Conservation (phyloP, 2,888 invertebrate species). For the Cepaea hortensis region DNA sequence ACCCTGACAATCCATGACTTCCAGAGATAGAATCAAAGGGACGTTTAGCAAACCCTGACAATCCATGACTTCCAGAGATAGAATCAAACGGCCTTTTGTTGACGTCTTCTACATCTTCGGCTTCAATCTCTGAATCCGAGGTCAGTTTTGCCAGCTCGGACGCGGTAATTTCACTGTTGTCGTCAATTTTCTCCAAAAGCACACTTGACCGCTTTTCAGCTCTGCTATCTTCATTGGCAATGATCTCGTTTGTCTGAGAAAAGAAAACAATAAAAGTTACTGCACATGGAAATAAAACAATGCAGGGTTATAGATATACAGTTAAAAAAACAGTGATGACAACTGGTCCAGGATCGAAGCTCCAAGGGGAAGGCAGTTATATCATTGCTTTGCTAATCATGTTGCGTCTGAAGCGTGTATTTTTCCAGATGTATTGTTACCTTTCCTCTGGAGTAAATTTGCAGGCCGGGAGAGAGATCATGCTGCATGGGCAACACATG, state of each 20-base stretch:
- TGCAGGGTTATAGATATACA: too few relatives aligned
- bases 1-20: slow-evolving; percentile 38
- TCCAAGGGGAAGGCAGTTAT: too few relatives aligned
- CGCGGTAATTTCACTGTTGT: not conserved
- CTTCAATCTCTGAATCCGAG: not conserved
- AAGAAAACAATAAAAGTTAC: not conserved
- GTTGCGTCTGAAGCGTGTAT: too few relatives aligned
- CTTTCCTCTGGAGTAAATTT: too few relatives aligned
- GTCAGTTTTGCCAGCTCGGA: not conserved
- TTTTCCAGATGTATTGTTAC: too few relatives aligned
- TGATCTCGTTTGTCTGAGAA: not conserved
- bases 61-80: slow-evolving; percentile 31
- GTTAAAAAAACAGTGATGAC: too few relatives aligned
- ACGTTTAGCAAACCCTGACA: slow-evolving; percentile 43
- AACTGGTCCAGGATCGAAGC: too few relatives aligned
- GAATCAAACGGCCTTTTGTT: slow-evolving; percentile 36
- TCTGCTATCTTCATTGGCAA: not conserved
- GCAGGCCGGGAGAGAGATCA: too few relatives aligned
- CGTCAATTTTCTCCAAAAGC: not conserved
- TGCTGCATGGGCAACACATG: too few relatives aligned
- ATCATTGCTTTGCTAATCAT: too few relatives aligned
- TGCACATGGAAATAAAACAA: too few relatives aligned
- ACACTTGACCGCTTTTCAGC: not conserved
- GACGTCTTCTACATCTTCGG: not conserved
- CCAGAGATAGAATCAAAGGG: slow-evolving; percentile 39